Evolutionary conservation across 2,888 invertebrate species (phyloP).

Genomic region (Drosophila mimetica): DNA sequence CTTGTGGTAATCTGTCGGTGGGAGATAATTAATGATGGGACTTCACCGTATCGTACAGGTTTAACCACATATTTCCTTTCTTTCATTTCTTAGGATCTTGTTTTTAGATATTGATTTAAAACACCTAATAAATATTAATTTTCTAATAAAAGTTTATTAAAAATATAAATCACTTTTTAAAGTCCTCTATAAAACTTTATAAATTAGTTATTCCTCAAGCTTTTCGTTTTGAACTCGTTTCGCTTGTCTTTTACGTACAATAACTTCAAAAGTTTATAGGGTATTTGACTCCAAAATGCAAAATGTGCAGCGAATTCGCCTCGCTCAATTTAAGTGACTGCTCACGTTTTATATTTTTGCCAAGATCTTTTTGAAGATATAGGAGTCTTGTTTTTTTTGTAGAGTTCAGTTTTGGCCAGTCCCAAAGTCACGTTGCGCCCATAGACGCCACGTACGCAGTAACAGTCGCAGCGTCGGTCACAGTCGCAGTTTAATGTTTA

Average conservation of each 20-base stretch:
- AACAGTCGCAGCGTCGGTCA: constrained; percentile 19
- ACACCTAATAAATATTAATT: neutral
- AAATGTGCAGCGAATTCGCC: constrained; percentile 38
- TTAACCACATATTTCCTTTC: neutral
- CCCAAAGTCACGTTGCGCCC: constrained; percentile 43
- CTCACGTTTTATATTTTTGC: constrained; percentile 62
- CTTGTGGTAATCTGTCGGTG: constrained; percentile 30
- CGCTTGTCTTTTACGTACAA: constrained; percentile 7
- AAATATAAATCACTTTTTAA: neutral
- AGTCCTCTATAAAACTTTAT: neutral
- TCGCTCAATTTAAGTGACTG: constrained; percentile 59
- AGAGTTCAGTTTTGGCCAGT: constrained; percentile 12
- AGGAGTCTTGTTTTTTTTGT: constrained; percentile 13
- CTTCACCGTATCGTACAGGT: neutral
- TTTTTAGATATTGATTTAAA: neutral
- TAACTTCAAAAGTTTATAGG: constrained; percentile 14
- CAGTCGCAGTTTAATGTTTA: constrained; percentile 34
- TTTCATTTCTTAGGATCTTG: neutral
- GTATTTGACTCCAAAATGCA: constrained; percentile 21
- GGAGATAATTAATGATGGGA: constrained; percentile 32
- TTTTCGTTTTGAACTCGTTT: neutral
- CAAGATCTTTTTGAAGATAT: constrained; percentile 47
- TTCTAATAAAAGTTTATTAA: neutral
- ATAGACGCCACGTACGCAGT: constrained; percentile 47
- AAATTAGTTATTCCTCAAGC: neutral